Conservation (phyloP, 2,797 vertebrate genomes). For the Takifugu rubripes region DNA sequence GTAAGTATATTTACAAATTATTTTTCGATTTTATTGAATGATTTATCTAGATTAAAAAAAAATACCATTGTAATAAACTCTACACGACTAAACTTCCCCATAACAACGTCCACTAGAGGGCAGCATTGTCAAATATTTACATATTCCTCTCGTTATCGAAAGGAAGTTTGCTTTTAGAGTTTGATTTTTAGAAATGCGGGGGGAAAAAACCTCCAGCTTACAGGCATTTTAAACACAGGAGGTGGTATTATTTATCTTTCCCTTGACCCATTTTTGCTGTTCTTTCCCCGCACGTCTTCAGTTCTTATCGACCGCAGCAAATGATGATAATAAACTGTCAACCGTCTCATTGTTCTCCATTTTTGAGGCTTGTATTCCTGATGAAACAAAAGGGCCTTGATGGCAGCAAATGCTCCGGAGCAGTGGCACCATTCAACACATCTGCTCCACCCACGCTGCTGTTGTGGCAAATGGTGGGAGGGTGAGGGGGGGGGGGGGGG, state of each 20-base stretch:
- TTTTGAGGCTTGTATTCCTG: conserved; percentile 58
- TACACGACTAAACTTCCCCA: too few species aligned
- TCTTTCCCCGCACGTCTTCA: not conserved
- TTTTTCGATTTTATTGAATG: too few species aligned
- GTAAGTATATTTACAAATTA: too few species aligned
- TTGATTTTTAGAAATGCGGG: not conserved
- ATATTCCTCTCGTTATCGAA: not conserved
- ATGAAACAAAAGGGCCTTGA: conserved; percentile 66
- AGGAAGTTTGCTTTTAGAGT: not conserved
- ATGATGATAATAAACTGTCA: conserved; percentile 38
- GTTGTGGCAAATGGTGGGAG: conserved; percentile 44
- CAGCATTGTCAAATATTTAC: conserved; percentile 30
- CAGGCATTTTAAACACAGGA: not conserved
- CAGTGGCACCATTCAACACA: conserved; percentile 56
- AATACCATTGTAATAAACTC: too few species aligned
- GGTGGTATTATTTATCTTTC: not conserved
- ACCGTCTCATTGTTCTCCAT: conserved; percentile 62
- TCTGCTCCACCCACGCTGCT: conserved; percentile 46
- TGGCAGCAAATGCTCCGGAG: conserved; percentile 42
- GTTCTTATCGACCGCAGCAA: conserved; percentile 23
- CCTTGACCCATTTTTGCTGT: conserved; percentile 7
- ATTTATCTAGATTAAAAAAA: too few species aligned
- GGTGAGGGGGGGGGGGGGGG: conserved; percentile 7
- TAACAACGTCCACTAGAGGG: conserved; percentile 47
- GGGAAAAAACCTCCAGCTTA: not conserved